Base-by-base conservation (phyloP, 2,888 invertebrate species). In the Mechanitis messenoides region DNA sequence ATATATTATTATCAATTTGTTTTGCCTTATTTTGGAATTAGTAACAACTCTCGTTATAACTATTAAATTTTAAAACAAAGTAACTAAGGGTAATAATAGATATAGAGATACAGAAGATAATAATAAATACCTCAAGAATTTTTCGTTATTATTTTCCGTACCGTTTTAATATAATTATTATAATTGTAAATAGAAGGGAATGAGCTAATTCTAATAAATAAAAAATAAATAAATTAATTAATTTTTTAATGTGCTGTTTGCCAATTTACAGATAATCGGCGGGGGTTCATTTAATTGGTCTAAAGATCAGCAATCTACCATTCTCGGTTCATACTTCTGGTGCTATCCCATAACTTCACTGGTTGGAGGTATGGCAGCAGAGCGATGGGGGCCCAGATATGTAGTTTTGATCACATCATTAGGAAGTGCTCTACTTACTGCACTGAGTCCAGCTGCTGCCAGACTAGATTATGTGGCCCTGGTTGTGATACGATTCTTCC, bases 301-400 rank as follows among this genome's bases (percentile, higher is more conserved):
- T 31, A 77, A 87, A 38, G 87, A 91, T 55, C 91, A 92, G 69
- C 94, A 94, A 78, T 93, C 93, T 0, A 74, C 92, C 45, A 91
- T 94, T 9, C 78, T 94, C 35, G 93, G 93, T 1, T 89, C 93
- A 0, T 94, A 93, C 71, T 94, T 94, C 75, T 94, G 93, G 92
- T 93, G 93, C 45, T 94, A 94, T 69, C 92, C 93, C 20, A 70
- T 93, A 38, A 93, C 93, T 42, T 93, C 93, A 6, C 77, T 94
- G 62, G 89, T 92, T 0, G 94, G 92, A 0, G 94, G 94, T 3
- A 91, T 92, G 73, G 76, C 93, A n/a, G 92, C 94, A 0, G 94
- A 94, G 77, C 85, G 91, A 63, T 92, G 93, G 79, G 94, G 93
- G 0, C 90, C 92, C 0, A 87, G 92, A 45, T 89, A 91, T 66